A percentile compares a stretch with the other conserved stretches of the same genome.
Evolutionary conservation across 2,113 vertebrate species (phyloP).

Genomic region (Bagarius yarrelli): DNA sequence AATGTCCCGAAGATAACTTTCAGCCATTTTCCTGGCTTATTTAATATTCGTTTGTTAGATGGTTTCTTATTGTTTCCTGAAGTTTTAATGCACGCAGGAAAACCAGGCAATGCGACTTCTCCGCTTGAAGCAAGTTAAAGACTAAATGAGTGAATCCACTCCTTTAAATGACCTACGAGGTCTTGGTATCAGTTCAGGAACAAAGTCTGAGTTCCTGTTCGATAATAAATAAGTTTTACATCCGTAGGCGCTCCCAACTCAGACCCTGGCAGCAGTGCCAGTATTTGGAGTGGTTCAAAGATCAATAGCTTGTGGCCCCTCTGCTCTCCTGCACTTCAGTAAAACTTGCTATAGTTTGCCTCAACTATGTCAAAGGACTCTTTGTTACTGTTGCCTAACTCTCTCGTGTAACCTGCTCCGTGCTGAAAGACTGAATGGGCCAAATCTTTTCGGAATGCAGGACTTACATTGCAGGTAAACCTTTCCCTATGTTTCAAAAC

Average conservation of each 20-base stretch:
- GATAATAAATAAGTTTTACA: constrained; percentile 9
- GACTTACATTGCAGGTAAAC: background rate
- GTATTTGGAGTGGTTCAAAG: background rate
- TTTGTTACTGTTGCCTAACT: constrained; percentile 27
- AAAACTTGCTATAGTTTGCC: background rate
- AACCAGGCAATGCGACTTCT: background rate
- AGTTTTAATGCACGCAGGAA: background rate
- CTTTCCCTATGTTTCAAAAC: background rate
- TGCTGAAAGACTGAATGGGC: constrained; percentile 9
- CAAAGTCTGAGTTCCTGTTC: constrained; percentile 8
- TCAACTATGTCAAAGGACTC: constrained; percentile 18
- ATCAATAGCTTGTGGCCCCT: background rate
- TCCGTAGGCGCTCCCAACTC: background rate
- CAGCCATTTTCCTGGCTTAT: background rate
- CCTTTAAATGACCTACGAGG: background rate
- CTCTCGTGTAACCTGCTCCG: constrained; percentile 1
- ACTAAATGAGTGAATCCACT: background rate
- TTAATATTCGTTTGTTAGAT: background rate
- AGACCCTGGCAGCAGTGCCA: background rate
- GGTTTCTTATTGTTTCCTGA: too few species aligned
- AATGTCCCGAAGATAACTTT: constrained; percentile 54
- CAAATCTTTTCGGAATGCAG: background rate
- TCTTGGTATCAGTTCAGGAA: constrained; percentile 1
- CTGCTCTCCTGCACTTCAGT: background rate
- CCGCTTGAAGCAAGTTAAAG: background rate